Base-by-base conservation (phyloP, 2,888 invertebrate species). In the Hermaeophaga mercurialis region DNA sequence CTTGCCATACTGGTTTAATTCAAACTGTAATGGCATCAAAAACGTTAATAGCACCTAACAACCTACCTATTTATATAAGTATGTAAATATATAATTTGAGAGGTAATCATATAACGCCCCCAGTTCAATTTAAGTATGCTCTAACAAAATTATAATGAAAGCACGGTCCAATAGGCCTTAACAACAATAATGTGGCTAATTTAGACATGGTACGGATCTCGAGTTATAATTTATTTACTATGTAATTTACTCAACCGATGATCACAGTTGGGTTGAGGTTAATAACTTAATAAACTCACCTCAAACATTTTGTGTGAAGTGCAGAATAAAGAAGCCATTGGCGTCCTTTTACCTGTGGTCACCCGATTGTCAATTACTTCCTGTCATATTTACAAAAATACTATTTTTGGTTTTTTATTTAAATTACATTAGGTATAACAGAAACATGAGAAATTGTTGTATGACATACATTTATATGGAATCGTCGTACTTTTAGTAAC, bases 171-270 rank as follows among this genome's bases (percentile, higher is more conserved):
- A 63, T 66, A 68, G 64, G 59, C 62, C 62, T 58, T 65, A 67
- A 69, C 67, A 61, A 67, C 66, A 60, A 66, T 64, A 63, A 62
- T 64, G 66, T 56, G 63, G 62, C 68, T 64, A 67, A 64, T 61
- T 61, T 53, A 53, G 49, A 58, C 58, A 61, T 61, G 54, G 58
- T 56, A 53, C 58, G 61, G 44, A 53, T 53, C 56, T 55, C 17
- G 18, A 41, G 52, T 59, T 50, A 56, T 61, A 59, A 63, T 63
- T 63, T 63, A 63, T 63, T 63, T 61, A 56, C 52, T 48, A 67
- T 73, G 69, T 74, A 74, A 74, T 74, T 73, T 74, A 65, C 65
- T 65, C 64, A 66, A 72, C 69, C 70, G 69, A 72, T 73, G 73
- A 72, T 73, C 71, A 69, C 73, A 72, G 73, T 73, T 72, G 72